Evolutionary conservation across 2,797 vertebrate genomes (phyloP).

Genomic region (Pogonophryne albipinna): DNA sequence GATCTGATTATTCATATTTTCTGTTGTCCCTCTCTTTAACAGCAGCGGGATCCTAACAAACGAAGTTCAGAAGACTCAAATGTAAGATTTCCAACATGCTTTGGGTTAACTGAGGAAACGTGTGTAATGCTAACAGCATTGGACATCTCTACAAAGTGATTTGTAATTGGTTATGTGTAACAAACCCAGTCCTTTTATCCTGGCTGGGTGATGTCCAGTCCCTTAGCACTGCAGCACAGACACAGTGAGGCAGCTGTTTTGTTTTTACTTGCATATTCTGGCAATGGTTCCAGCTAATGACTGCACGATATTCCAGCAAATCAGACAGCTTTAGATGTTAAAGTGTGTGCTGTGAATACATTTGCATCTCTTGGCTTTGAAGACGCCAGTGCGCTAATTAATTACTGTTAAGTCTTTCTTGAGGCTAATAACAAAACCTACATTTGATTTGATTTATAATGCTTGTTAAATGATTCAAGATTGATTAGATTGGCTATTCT

Average conservation of each 20-base stretch:
- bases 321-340: conserved; percentile 7
- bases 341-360: conserved; percentile 20
- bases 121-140: neutral
- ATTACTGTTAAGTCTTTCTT: neutral
- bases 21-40: conserved; percentile 55
- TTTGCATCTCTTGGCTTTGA: conserved; percentile 10
- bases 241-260: conserved; percentile 36
- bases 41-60: conserved; percentile 87
- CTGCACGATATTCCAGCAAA: conserved; percentile 30
- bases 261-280: conserved; percentile 25
- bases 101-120: neutral
- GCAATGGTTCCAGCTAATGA: conserved; percentile 7
- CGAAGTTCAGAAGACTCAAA: conserved; percentile 85
- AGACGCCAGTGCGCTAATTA: neutral
- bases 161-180: neutral
- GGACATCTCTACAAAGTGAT: neutral
- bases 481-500: neutral
- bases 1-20: conserved; percentile 2
- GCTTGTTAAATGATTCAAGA: neutral
- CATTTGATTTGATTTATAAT: neutral
- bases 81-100: conserved; percentile 74
- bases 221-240: neutral
- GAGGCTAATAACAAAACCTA: neutral
- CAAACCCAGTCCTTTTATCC: neutral
- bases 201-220: neutral